Percentiles rank a stretch among this genome's conserved stretches.
These are phyloP conservation scores for Tetraneura akinire DNA, from an alignment of 1,140 invertebrate genomes.

Conservation along the genomic window DNA sequence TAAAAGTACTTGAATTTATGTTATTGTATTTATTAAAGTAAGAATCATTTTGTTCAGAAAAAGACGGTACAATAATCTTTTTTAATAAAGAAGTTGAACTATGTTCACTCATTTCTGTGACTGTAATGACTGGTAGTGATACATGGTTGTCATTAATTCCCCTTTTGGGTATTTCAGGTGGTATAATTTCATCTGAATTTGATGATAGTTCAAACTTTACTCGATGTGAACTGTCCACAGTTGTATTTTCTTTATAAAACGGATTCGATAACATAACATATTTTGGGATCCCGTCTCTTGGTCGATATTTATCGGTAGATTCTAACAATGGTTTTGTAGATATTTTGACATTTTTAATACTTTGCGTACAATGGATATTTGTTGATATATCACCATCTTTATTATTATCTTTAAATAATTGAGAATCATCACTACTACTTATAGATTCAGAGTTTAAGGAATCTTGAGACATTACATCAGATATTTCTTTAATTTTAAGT, in stretches of 20 bases:
- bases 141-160: not conserved
- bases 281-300: slow-evolving; percentile 21
- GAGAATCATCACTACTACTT: not conserved
- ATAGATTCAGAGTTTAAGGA: slow-evolving; percentile 11
- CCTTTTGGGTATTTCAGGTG: slow-evolving; percentile 50
- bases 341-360: not conserved
- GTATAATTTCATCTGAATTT: slow-evolving; percentile 55
- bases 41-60: not conserved
- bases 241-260: not conserved
- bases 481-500: not conserved
- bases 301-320: not conserved
- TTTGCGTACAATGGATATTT: too few species aligned
- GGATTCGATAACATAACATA: slow-evolving; percentile 21
- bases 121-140: slow-evolving; percentile 57
- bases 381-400: too few species aligned
- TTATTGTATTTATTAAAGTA: not conserved
- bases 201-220: slow-evolving; percentile 3
- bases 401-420: too few species aligned
- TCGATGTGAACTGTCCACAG: not conserved
- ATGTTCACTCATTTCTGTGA: not conserved
- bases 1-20: not conserved
- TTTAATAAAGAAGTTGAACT: slow-evolving; percentile 8
- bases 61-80: slow-evolving; percentile 22
- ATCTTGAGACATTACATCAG: not conserved
- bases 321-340: not conserved